These are phyloP conservation scores for Nothobranchius furzeri DNA, from an alignment of 2,113 vertebrate genomes.

Conservation along the genomic window DNA sequence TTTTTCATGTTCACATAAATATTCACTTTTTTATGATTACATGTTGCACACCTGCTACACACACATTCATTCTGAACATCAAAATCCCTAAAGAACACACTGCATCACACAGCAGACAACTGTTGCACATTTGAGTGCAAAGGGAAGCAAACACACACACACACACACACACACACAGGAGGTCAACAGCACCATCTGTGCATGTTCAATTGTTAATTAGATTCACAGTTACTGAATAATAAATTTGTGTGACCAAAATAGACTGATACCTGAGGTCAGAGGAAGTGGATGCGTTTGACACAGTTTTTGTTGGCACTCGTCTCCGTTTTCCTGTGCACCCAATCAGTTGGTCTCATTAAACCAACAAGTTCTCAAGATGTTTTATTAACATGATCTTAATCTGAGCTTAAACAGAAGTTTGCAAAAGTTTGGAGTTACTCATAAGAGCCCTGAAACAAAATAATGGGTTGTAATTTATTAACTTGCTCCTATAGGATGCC, in stretches of 20 bases:
- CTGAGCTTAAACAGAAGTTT: neutral
- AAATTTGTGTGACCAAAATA: slow-evolving; percentile 63
- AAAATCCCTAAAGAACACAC: neutral
- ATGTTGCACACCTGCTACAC: no score
- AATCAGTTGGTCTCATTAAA: slow-evolving; percentile 27
- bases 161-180: slow-evolving; percentile 30
- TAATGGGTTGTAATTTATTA: neutral
- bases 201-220: slow-evolving; percentile 80
- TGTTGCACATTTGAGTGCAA: slow-evolving; percentile 32
- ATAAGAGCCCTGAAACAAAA: neutral
- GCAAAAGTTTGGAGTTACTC: neutral
- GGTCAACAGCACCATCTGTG: slow-evolving; percentile 77
- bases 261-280: slow-evolving; percentile 53
- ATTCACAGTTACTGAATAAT: slow-evolving; percentile 72
- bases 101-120: neutral
- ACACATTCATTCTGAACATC: no score
- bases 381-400: slow-evolving; percentile 1
- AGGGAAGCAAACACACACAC: slow-evolving; percentile 34
- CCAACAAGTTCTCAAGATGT: neutral
- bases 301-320: slow-evolving; percentile 16
- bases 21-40: no score
- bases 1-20: no score
- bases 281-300: slow-evolving; percentile 25
- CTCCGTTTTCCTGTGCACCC: neutral
- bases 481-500: neutral